These are phyloP conservation scores for Cavia aperea DNA, from an alignment of 2,113 vertebrate species.

Conservation along the genomic window DNA sequence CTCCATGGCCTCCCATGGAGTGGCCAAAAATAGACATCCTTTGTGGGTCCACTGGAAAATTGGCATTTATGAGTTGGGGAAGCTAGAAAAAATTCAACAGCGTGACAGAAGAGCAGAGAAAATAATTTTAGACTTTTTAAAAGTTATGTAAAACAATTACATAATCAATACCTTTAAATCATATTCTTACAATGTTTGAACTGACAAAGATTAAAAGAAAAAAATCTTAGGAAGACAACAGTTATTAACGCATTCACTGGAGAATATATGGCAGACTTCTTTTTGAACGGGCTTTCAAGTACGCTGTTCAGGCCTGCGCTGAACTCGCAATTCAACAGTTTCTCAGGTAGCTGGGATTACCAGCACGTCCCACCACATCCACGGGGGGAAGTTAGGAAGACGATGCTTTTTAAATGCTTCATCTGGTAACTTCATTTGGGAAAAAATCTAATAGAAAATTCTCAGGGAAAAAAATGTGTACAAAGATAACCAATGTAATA, in stretches of 20 bases:
- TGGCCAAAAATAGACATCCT: constrained; percentile 90
- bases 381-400: not conserved
- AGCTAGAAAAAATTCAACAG: constrained; percentile 72
- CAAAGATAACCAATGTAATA: constrained; percentile 1
- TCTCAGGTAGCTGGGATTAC: not conserved
- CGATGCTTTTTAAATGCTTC: constrained; percentile 1
- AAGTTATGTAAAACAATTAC: constrained; percentile 25
- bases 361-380: not conserved
- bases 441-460: not conserved
- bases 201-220: not conserved
- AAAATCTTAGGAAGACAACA: not conserved
- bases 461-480: not conserved
- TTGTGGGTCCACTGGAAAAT: constrained; percentile 88
- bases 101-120: constrained; percentile 18
- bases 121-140: not conserved
- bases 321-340: not conserved
- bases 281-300: not conserved
- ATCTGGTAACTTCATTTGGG: not conserved
- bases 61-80: constrained; percentile 88
- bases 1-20: constrained; percentile 96
- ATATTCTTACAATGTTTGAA: constrained; percentile 1
- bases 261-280: not conserved
- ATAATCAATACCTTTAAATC: not conserved
- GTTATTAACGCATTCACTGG: not conserved
- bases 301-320: not conserved